Conservation (phyloP, 2,888 invertebrate genomes). For the Oligia fasciuncula region DNA sequence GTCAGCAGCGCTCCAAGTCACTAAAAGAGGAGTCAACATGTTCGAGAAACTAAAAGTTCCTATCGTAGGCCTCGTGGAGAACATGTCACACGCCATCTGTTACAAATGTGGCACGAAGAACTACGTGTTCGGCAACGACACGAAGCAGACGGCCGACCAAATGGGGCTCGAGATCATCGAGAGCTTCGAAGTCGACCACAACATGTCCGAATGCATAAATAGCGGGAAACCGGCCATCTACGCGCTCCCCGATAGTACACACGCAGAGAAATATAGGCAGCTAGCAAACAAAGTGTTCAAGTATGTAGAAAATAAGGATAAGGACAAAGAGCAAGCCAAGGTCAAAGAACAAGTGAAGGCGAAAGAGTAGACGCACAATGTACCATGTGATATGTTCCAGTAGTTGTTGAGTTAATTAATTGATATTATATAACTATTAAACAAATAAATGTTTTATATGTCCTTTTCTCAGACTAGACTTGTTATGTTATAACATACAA, state of each 20-base stretch:
- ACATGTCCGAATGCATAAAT: conserved; percentile 92
- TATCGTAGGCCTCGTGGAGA: conserved; percentile 96
- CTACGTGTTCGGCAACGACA: conserved; percentile 93
- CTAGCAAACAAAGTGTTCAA: conserved; percentile 87
- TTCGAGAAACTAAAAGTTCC: conserved; percentile 95
- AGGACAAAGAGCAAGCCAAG: conserved; percentile 74
- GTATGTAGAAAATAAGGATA: conserved; percentile 83
- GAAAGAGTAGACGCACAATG: conserved; percentile 72
- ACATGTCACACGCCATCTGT: conserved; percentile 96
- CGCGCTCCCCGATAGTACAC: conserved; percentile 90
- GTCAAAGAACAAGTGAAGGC: conserved; percentile 73
- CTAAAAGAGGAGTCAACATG: conserved; percentile 96
- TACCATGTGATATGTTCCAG: conserved; percentile 60
- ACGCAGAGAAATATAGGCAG: conserved; percentile 86
- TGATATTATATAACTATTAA: conserved; percentile 66
- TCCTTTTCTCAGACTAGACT: conserved; percentile 18
- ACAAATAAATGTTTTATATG: conserved; percentile 74
- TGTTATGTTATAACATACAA: conserved; percentile 13
- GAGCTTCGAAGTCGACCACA: conserved; percentile 93
- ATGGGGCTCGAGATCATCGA: conserved; percentile 92
- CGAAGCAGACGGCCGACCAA: conserved; percentile 90
- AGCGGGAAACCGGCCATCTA: conserved; percentile 94
- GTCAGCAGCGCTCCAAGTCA: conserved; percentile 95
- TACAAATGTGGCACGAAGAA: conserved; percentile 93
- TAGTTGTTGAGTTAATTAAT: conserved; percentile 63